phyloP scores from a whole-genome alignment of 2,113 vertebrate genomes.

The Tangachromis dhanisi region DNA sequence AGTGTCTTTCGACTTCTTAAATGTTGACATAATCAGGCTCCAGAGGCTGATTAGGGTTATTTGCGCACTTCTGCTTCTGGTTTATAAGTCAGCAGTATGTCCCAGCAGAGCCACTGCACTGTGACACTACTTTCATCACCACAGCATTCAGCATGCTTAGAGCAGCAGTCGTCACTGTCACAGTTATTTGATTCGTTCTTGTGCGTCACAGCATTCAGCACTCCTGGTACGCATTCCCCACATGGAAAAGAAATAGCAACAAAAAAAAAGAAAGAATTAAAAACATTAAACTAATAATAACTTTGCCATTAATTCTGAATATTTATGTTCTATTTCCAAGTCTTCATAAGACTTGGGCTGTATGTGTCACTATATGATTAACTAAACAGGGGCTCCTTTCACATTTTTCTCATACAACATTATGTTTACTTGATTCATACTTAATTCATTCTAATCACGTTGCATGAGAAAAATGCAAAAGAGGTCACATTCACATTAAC shows the following conservation, averaged over 20 bases:
- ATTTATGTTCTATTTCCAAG: not conserved
- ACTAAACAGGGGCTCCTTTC: not conserved
- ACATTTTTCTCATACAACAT: not conserved
- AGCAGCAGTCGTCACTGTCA: not conserved
- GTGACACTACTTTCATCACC: not conserved
- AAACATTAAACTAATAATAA: not conserved
- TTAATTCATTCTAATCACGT: not conserved
- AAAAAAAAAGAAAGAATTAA: not conserved
- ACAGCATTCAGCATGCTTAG: not conserved
- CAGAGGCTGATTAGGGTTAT: not conserved
- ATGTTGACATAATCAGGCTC: not conserved
- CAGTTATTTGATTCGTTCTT: not conserved
- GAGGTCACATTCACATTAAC: not conserved
- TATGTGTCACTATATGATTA: not conserved
- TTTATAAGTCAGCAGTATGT: conserved; percentile 3
- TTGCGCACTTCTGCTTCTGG: not conserved
- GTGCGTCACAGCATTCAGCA: not conserved
- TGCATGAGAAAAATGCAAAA: not conserved
- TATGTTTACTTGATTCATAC: not conserved
- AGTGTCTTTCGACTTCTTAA: not conserved
- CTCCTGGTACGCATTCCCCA: not conserved
- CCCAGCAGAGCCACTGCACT: not conserved
- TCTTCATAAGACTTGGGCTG: not conserved
- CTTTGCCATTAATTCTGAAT: not conserved
- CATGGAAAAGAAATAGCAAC: not conserved